Evolutionary conservation across 2,113 vertebrate species (phyloP), one percentile per base, ranked within the genome.

Genomic region (Narcine bancroftii): DNA sequence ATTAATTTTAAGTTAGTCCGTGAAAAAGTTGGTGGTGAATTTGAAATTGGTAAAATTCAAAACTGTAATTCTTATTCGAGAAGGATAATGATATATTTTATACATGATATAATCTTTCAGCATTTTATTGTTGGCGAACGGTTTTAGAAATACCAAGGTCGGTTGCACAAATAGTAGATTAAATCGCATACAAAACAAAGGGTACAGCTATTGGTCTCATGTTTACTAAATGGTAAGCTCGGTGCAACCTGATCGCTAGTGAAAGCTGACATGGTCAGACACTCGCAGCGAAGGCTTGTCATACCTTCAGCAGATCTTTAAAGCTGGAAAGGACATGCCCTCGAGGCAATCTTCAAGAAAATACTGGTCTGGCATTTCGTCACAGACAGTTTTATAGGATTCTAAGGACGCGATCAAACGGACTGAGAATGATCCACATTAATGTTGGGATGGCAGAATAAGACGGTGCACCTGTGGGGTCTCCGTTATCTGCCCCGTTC

Each of bases 321-420:
- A 96, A 95, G 83, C 95, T 95, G 95, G 94, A 29, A 92, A 95
- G 95, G 96, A 96, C 94, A 95, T 94, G 95, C 94, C 95, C 96
- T 95, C 94, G 92, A 95, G 96, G 95, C 95, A 96, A 96, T 96
- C 96, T 95, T 96, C 95, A 94, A 96, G 94, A 94, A 92, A 92
- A 94, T 95, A 93, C 93, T 95, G 95, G 96, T 94, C 94, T 93
- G 95, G 95, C 95, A 93, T 95, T 96, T 96, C 95, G 96, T 97
- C 96, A 97, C 96, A 96, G 95, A 95, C 96, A 96, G 96, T 97
- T 97, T 96, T 96, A 94, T 96, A 95, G 87, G 94, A 94, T 95
- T 96, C 96, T 96, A 96, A 96, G 96, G 96, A 95, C 94, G 94
- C 95, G 96, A 96, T 96, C 96, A 96, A 96, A 97, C 95, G 95